phyloP scores from a whole-genome alignment of 2,888 invertebrate species.

The Erannis defoliaria region DNA sequence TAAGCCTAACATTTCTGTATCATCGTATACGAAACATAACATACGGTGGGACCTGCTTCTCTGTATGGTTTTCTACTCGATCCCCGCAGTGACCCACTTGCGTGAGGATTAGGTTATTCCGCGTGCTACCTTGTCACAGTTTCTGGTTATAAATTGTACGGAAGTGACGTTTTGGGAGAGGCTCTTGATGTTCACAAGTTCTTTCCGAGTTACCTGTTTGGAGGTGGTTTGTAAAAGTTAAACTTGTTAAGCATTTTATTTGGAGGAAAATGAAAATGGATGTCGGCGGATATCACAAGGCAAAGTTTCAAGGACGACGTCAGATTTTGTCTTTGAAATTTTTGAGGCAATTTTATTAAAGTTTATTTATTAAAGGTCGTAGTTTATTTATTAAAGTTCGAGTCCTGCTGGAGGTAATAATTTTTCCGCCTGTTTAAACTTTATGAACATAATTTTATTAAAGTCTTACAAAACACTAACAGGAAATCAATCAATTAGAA shows the following conservation, averaged over 20 bases:
- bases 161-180: constrained; percentile 36
- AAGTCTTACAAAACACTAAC: neutral
- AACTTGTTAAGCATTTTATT: constrained; percentile 17
- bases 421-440: too few relatives aligned
- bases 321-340: neutral
- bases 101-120: constrained; percentile 65
- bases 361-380: too few relatives aligned
- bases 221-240: constrained; percentile 12
- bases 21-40: neutral
- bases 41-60: neutral
- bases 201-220: constrained; percentile 22
- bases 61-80: neutral
- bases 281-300: constrained; percentile 7
- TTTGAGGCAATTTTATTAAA: constrained; percentile 2
- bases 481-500: neutral
- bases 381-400: too few relatives aligned
- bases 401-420: too few relatives aligned
- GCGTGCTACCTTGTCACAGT: constrained; percentile 63
- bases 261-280: constrained; percentile 16
- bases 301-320: constrained; percentile 11
- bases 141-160: constrained; percentile 55
- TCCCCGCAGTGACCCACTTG: constrained; percentile 73
- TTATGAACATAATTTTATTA: too few relatives aligned
- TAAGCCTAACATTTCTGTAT: too few relatives aligned
- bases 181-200: constrained; percentile 25